Evolutionary conservation across 2,113 vertebrate species (phyloP), one percentile per base, ranked within the genome.

Genomic region (Rhinogobius similis): DNA sequence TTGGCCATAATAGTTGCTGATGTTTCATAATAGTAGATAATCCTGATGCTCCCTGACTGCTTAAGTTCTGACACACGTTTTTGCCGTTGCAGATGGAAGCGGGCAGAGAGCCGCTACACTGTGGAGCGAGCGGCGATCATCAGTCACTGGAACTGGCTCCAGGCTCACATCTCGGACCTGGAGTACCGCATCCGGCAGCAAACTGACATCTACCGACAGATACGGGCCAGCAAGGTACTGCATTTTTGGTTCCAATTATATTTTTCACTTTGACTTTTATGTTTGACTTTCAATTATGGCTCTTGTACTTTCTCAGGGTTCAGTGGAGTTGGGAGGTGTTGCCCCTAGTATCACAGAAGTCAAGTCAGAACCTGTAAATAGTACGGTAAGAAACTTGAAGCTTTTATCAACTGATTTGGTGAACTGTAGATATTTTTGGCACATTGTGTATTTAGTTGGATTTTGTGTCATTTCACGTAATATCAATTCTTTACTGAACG

Each of bases 71-170:
- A 59, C 7, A 18, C 2, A 20, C 10, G 9, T 36, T 36, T 61
- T 61, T 38, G 9, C 0, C 20, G 67, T 11, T 36, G 68, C 89
- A 99, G 98, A 92, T 96, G 95, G 93, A 95, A 95, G 62, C 93
- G 97, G 59, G 95, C 97, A 20, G 96, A 97, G 87, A 98, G 98
- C 85, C 94, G 94, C 65, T 98, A 97, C 93, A 96, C 96, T 39
- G 89, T 95, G 79, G 98, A 99, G 82, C 92, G 98, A 56, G 97
- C 98, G 8, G 93, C 96, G 55, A 97, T 99, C 89, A 96, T 99
- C 91, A 98, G 98, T 87, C 97, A 96, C 92, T 99, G 98, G 98
- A 98, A 98, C 84, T 99, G 98, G 98, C 95, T 99, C 55, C 97
- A 99, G 82, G 98, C 98, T 56, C 97, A 99, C 73, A 96, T 99